These are phyloP conservation scores for Okapia johnstoni DNA, from an alignment of 2,113 vertebrate species.

Conservation along the genomic window DNA sequence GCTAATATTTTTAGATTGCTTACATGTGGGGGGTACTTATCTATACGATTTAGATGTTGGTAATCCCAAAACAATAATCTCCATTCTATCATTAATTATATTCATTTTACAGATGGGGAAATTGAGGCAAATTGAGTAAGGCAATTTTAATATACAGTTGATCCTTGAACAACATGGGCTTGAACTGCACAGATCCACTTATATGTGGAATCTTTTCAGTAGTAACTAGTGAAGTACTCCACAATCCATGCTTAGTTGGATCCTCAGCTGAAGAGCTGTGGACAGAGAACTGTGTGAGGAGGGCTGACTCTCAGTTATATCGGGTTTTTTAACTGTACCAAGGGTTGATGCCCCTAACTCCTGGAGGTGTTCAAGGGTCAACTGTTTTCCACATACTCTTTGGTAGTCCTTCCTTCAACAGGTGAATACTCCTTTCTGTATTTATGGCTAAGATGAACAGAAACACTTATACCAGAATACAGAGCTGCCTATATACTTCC, in stretches of 20 bases:
- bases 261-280: neutral
- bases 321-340: neutral
- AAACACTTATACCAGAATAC: neutral
- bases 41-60: neutral
- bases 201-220: neutral
- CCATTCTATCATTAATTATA: neutral
- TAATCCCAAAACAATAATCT: neutral
- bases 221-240: neutral
- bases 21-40: neutral
- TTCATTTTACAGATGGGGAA: neutral
- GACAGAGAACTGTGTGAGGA: neutral
- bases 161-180: neutral
- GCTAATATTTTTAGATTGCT: neutral
- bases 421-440: neutral
- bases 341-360: neutral
- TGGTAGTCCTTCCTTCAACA: neutral
- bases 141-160: neutral
- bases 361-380: neutral
- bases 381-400: neutral
- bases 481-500: neutral
- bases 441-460: neutral
- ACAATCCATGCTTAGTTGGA: neutral
- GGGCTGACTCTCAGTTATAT: neutral
- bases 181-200: neutral
- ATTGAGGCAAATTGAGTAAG: neutral